Base-by-base conservation (phyloP, 2,113 vertebrate species). In the Circaetus gallicus region DNA sequence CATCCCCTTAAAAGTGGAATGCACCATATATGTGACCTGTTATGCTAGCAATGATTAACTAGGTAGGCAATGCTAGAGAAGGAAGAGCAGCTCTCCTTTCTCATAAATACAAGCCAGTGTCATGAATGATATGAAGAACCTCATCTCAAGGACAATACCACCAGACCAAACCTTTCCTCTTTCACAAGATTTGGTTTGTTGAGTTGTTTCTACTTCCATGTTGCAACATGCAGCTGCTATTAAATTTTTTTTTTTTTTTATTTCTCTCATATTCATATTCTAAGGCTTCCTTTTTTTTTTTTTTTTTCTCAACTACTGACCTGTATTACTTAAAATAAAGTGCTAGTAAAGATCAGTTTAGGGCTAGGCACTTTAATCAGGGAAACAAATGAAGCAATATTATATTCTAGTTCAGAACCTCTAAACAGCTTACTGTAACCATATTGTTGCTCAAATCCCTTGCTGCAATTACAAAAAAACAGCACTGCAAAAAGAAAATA, bases 21-120 rank as follows among this genome's bases (percentile, higher is more conserved):
- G 14, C 52, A 28, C 19, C 28, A 17, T 3, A 1, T 72, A 34
- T 17, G 13, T 1, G 1, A 26, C 16, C 67, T 1, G 0, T 69
- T 71, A 52, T 0, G 1, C 50, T n/a, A 42, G 47, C 31, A 43
- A 53, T 53, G 34, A 45, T 45, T 38, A 50, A 22, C 50, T 31
- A 40, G 38, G 38, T 25, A 43, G 25, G 32, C 21, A 67, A 13
- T 19, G 32, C 26, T 36, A 26, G 31, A 79, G 40, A 59, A 83
- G 28, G 29, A 77, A 81, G 50, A 89, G 50, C 71, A 78, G 32
- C 12, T 82, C 50, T 66, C 26, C 50, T 73, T 83, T 70, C 69
- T 58, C 55, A 53, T 47, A 59, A 84, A 79, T 16, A 63, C 9
- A 28, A 74, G 21, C 7, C 52, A 71, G 20, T 29, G 36, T 38